A percentile compares a stretch with the other conserved stretches of the same genome.
phyloP scores from a whole-genome alignment of 2,888 invertebrate species.

The Erpobdella octoculata region DNA sequence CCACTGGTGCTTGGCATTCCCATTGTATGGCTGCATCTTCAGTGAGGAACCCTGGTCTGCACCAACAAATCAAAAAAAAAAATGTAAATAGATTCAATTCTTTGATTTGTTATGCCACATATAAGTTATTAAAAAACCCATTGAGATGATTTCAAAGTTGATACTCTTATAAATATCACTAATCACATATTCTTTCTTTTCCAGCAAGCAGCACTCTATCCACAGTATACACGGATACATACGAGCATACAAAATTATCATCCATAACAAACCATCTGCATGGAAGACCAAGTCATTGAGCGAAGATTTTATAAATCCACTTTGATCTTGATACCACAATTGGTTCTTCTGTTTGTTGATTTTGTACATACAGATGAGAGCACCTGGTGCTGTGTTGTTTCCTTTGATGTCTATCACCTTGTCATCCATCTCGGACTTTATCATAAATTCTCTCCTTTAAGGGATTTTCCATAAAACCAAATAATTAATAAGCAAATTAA shows the following conservation, averaged over 20 bases:
- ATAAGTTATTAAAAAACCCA: too few relatives aligned
- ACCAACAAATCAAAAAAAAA: not conserved
- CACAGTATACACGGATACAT: too few relatives aligned
- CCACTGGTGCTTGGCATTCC: constrained; percentile 27
- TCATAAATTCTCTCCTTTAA: constrained; percentile 25
- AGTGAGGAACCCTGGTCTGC: not conserved
- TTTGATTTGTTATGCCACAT: too few relatives aligned
- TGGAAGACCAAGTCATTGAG: constrained; percentile 29
- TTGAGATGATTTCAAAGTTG: too few relatives aligned
- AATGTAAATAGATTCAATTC: too few relatives aligned
- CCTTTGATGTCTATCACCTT: constrained; percentile 30
- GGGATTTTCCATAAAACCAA: not conserved
- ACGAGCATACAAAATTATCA: too few relatives aligned
- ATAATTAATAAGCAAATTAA: not conserved
- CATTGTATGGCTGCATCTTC: constrained; percentile 5
- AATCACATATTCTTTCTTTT: too few relatives aligned
- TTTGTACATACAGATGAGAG: constrained; percentile 20
- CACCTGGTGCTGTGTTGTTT: constrained; percentile 6
- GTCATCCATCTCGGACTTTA: constrained; percentile 22
- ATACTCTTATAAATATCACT: too few relatives aligned
- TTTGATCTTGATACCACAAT: constrained; percentile 31
- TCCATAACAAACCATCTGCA: not conserved
- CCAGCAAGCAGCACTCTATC: too few relatives aligned
- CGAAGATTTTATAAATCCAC: constrained; percentile 31
- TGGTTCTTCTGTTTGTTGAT: constrained; percentile 28